These are phyloP conservation scores for Holotrichia oblita DNA, from an alignment of 1,140 invertebrate genomes.

Conservation along the genomic window DNA sequence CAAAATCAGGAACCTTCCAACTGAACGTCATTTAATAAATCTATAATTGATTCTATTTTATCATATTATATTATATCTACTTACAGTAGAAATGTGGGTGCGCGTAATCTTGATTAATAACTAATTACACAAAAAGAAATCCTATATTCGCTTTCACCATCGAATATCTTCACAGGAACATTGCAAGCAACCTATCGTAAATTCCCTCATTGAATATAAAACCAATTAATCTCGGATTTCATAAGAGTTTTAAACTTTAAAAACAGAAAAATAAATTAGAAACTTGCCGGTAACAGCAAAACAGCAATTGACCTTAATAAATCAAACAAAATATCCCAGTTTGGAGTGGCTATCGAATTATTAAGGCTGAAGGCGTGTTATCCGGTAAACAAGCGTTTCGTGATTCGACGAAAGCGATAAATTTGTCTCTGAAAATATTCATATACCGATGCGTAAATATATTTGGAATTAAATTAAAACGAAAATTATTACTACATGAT, in stretches of 20 bases:
- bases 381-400: not conserved
- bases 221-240: slow-evolving; percentile 1
- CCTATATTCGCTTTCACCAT: not conserved
- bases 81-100: no score
- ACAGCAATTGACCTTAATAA: slow-evolving; percentile 17
- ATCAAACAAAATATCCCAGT: slow-evolving; percentile 6
- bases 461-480: not conserved
- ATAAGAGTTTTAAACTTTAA: not conserved
- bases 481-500: not conserved
- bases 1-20: no score
- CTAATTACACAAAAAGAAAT: no score
- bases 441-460: not conserved
- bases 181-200: not conserved
- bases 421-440: slow-evolving; percentile 2
- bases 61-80: no score
- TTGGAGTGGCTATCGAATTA: not conserved
- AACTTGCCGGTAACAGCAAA: slow-evolving; percentile 7
- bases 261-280: slow-evolving; percentile 18
- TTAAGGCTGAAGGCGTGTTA: not conserved
- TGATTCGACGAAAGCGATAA: not conserved
- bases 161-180: not conserved
- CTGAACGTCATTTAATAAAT: no score
- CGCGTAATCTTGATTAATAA: no score
- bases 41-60: no score
- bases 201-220: not conserved